Evolutionary conservation across 2,888 invertebrate genomes (phyloP), one percentile per base, ranked within the genome.

Genomic region (Hypomecis atomaria): DNA sequence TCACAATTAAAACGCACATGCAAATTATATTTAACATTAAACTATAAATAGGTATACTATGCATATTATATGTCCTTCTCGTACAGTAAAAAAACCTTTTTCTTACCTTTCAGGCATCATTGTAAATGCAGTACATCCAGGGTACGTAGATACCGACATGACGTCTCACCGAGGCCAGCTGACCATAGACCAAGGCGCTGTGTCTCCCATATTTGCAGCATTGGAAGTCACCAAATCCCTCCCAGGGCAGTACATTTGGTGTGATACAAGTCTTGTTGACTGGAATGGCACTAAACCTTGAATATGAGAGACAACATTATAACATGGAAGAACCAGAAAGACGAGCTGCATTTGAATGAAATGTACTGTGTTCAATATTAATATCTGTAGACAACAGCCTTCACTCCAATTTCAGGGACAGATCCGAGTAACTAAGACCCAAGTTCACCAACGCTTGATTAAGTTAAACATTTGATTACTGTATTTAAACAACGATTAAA

Each of bases 61-160:
- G 36, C 11, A 4, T 49, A 7, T 4, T 0, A 37, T 49, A 38
- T 23, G 23, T 23, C 23, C 23, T 23, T 23, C n/a, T n/a, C n/a
- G n/a, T n/a, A n/a, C n/a, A n/a, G n/a, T 23, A 23, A 23, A 23
- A 23, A 23, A 1, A 23, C 1, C 23, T 2, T 36, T 37, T 47
- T 47, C 9, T 47, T 9, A 34, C 23, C 10, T 52, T 69, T 83
- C 94, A 85, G 95, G 96, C 71, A 94, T 96, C 55, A 93, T 94
- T 66, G 94, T 96, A 6, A 97, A 96, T 85, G 88, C 94, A 5
- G 95, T 95, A 3, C 95, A 96, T 82, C 97, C 97, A 0, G 97
- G 97, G 0, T 96, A 95, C 81, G 96, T 97, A 0, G 94, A 93
- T 70, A 97, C 97, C 0, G 96, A 97, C 77, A 95, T 97, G 96